Evolutionary conservation across 1,140 invertebrate genomes (phyloP).

Genomic region (Cydia pomonella): DNA sequence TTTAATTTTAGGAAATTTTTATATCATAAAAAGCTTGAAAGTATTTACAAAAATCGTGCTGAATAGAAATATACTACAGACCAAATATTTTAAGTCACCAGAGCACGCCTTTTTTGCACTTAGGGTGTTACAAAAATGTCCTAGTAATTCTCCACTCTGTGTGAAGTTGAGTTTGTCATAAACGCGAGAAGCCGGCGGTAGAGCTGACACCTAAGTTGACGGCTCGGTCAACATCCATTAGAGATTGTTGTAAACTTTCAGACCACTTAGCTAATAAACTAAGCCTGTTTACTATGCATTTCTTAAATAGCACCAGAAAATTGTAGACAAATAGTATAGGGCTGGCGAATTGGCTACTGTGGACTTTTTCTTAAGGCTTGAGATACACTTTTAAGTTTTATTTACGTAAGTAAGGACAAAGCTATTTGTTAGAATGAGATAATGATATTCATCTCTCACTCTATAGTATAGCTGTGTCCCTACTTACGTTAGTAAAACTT

Average conservation of each 20-base stretch:
- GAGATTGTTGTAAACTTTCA: conserved; percentile 24
- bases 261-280: conserved; percentile 25
- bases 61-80: too few species aligned
- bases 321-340: not conserved
- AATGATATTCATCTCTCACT: too few species aligned
- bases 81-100: too few species aligned
- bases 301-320: not conserved
- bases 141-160: not conserved
- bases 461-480: too few species aligned
- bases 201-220: conserved; percentile 15
- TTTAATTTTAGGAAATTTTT: too few species aligned
- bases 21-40: too few species aligned
- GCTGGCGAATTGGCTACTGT: not conserved
- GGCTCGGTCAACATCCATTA: conserved; percentile 26
- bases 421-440: too few species aligned
- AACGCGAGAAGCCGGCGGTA: not conserved
- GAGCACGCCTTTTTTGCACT: not conserved
- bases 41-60: too few species aligned
- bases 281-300: not conserved
- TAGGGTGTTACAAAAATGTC: not conserved
- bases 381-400: too few species aligned
- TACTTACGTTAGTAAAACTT: too few species aligned
- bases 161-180: conserved; percentile 3
- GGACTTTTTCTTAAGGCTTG: too few species aligned
- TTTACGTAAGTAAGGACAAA: too few species aligned